Conservation (phyloP, 2,113 vertebrate species). For the Irena cyanogastra region DNA sequence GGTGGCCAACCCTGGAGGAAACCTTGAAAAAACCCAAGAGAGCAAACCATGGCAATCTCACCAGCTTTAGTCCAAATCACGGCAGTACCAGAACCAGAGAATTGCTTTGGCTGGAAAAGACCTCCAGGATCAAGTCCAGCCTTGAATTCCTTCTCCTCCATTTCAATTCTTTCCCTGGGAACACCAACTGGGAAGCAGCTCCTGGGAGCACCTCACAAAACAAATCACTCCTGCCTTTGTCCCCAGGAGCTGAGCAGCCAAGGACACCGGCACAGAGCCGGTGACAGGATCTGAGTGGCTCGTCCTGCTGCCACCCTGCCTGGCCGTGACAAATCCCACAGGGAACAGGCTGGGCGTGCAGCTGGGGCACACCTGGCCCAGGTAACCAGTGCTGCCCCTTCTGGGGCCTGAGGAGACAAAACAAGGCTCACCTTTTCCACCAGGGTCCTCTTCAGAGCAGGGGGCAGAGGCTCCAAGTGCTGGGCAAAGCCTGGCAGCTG, state of each 20-base stretch:
- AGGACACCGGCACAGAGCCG: neutral
- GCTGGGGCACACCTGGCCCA: neutral
- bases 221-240: neutral
- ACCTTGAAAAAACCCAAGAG: neutral
- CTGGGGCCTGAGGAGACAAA: neutral
- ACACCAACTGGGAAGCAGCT: neutral
- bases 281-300: neutral
- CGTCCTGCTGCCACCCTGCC: neutral
- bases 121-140: neutral
- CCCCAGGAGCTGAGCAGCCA: neutral
- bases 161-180: neutral
- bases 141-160: neutral
- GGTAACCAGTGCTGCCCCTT: neutral
- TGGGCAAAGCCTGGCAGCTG: slow-evolving; percentile 18
- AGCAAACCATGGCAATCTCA: neutral
- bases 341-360: neutral
- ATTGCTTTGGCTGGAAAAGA: neutral
- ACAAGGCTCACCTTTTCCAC: slow-evolving; percentile 49
- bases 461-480: neutral
- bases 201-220: neutral
- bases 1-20: neutral
- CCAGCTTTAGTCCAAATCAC: neutral
- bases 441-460: slow-evolving; percentile 7
- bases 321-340: neutral
- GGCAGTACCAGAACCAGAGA: neutral